Evolutionary conservation across 92 coral and sea anemone genomes (phyloP), one percentile per base, ranked within the genome.

Genomic region (Porites divaricata): DNA sequence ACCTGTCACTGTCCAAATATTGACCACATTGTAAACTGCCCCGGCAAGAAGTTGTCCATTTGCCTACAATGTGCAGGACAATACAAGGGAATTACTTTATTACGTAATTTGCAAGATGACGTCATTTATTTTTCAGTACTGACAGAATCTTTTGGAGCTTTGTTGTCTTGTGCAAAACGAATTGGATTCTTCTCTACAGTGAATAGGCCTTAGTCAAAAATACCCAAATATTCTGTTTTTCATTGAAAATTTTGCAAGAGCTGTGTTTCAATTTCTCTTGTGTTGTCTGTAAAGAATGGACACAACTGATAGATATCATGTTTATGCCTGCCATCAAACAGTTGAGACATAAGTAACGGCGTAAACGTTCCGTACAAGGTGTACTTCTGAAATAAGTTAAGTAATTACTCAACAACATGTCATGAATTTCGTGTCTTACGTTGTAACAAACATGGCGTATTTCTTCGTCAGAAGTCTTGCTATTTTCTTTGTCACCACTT

Each of bases 31-130:
- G 51, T 93, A 91, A 4, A 88, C 80, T 11, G 97, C 90, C 59
- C 97, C 97, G 17, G 97, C 97, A 13, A 93, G 79, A 17, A 93
- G 88, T 58, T 85, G 91, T 19, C 98, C 98, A 83, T 93, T 93
- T 2, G 95, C 98, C 98, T 93, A 56, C 15, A 80, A n/a, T 68
- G 20, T 1, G 2, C 79, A 19, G 20, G 23, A 51, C 19, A 63
- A 11, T 4, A 64, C 19, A 56, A 35, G n/a, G 9, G 35, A 77
- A 25, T 10, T 15, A 15, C 4, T 54, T 2, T 15, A 54, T 54
- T 54, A 35, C 5, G 45, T 35, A 35, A 35, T 35, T 35, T 35
- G 45, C 45, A 4, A 35, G 45, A 35, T 35, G 45, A 35, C 7
- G 45, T 54, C 59, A 54, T 54, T 15, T 15, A 11, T 15, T 54